A percentile compares a stretch with the other conserved stretches of the same genome.
Evolutionary conservation across 2,888 invertebrate genomes (phyloP).

Genomic region (Drosophila mercatorum): DNA sequence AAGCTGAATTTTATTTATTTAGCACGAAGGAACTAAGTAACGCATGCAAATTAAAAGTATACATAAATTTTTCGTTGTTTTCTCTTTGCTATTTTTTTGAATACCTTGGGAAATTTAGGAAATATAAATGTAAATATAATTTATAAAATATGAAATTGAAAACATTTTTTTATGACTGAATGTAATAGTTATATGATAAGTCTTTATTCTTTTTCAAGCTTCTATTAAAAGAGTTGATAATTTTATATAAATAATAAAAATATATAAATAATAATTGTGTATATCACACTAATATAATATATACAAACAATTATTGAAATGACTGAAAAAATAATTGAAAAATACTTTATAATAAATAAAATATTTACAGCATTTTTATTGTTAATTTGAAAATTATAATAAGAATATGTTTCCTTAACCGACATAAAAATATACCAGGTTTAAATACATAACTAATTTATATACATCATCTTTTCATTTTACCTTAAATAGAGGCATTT

Average conservation of each 20-base stretch:
- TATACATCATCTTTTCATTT: too few relatives aligned
- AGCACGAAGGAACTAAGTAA: conserved; percentile 4
- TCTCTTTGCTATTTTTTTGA: neutral
- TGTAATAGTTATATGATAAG: neutral
- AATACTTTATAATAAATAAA: neutral
- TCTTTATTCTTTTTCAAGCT: neutral
- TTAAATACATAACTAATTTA: too few relatives aligned
- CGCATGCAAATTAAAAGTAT: neutral
- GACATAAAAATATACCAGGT: too few relatives aligned
- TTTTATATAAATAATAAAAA: neutral
- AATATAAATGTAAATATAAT: too few relatives aligned
- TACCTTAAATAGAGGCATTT: too few relatives aligned
- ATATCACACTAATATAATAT: neutral
- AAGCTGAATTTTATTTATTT: conserved; percentile 27
- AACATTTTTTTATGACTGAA: neutral
- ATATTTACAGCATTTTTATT: neutral
- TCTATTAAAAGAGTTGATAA: neutral
- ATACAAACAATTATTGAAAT: too few relatives aligned
- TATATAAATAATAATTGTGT: too few relatives aligned
- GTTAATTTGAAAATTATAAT: too few relatives aligned
- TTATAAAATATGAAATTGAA: neutral
- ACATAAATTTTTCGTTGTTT: neutral
- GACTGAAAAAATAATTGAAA: neutral
- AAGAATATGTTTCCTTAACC: too few relatives aligned
- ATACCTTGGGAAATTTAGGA: neutral